Evolutionary conservation across 2,888 invertebrate genomes (phyloP), one percentile per base, ranked within the genome.

Genomic region (Dioctria rufipes): DNA sequence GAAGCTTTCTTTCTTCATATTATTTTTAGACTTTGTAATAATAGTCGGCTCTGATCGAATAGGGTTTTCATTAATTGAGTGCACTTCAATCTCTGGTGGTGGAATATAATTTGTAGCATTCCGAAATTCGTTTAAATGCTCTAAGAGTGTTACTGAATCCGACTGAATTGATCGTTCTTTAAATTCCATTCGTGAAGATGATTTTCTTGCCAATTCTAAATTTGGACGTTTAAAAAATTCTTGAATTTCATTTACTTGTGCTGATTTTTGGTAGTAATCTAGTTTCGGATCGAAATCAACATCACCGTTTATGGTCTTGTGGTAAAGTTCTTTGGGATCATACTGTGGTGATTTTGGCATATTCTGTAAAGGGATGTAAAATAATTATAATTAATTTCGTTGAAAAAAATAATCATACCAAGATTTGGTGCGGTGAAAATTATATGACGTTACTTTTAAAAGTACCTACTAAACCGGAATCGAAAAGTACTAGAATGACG

Each of bases 101-200:
- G 66, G 58, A 13, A 39, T 9, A 43, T 81, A 81, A 25, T 77
- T 69, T 13, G 80, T 81, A 37, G 77, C 82, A 40, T 77, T 60
- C 11, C 82, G 51, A 63, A 81, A 82, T 58, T 82, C 82, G n/a
- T 60, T 79, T 43, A 82, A 65, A 49, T 82, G 81, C 40, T 82
- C 79, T n/a, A 81, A 65, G 8, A 82, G 51, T 49, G 69, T 81
- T 49, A 51, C 60, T 0, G 82, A 77, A 42, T 81, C 81, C 2
- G 81, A 71, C 42, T 51, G 5, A 11, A 11, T 25, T 5, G 39
- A 8, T 13, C 43, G 60, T 11, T 8, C 49, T 13, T 71, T 78
- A 11, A 78, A 46, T 6, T 81, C 81, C 5, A 61, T 54, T 43
- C 69, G 78, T 5, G 78, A 71, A 2, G 81, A 81, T 6, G 81